Conservation (phyloP, 2,113 vertebrate species). For the Albula glossodonta region DNA sequence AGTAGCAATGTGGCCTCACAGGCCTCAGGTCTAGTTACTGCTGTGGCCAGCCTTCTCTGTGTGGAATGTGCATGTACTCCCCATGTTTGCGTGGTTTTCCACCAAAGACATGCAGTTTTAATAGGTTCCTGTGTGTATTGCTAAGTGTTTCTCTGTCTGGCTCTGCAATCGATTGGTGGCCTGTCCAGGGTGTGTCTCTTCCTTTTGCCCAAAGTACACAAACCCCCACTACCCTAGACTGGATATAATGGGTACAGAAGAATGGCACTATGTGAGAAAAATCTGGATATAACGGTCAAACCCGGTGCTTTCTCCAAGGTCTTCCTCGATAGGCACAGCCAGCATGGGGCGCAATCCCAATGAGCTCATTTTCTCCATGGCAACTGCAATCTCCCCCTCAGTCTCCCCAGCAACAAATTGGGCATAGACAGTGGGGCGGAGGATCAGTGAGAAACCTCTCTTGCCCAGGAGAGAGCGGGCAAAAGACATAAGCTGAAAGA, state of each 20-base stretch:
- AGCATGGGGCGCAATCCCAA: conserved; percentile 81
- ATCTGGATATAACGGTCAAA: conserved; percentile 25
- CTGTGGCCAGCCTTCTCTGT: too few species aligned
- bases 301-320: conserved; percentile 74
- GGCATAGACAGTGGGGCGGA: conserved; percentile 61
- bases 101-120: too few species aligned
- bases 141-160: too few species aligned
- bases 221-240: too few species aligned
- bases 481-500: conserved; percentile 5
- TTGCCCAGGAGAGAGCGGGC: conserved; percentile 18
- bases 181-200: too few species aligned
- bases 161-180: too few species aligned
- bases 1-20: too few species aligned
- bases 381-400: conserved; percentile 67
- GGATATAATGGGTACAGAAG: background rate
- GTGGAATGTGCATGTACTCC: too few species aligned
- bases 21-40: too few species aligned
- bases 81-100: too few species aligned
- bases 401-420: conserved; percentile 89
- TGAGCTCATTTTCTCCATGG: conserved; percentile 71
- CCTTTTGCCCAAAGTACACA: too few species aligned
- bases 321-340: conserved; percentile 86
- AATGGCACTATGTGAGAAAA: background rate
- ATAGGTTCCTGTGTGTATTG: too few species aligned
- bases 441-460: background rate